phyloP scores from a whole-genome alignment of 2,797 vertebrate genomes.

The Accipiter superciliosus region DNA sequence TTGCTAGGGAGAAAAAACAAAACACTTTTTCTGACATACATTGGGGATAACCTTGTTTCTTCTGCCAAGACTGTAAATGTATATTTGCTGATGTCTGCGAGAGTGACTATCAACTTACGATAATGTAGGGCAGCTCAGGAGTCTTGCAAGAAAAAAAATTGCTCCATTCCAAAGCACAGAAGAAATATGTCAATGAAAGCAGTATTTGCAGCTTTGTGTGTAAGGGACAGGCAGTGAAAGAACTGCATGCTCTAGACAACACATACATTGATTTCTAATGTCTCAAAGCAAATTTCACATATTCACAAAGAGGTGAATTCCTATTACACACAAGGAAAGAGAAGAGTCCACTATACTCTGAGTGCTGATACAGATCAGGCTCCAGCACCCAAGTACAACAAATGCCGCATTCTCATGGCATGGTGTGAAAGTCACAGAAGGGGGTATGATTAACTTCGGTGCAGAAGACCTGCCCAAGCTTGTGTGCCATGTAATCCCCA shows the following conservation, averaged over 20 bases:
- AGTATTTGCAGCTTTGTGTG: not conserved
- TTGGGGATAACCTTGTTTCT: not conserved
- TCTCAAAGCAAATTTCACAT: not conserved
- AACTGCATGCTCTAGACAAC: not conserved
- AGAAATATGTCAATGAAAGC: not conserved
- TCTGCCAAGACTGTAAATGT: not conserved
- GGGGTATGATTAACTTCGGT: not conserved
- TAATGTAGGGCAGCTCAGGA: not conserved
- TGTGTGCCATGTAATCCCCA: not conserved
- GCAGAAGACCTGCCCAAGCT: not conserved
- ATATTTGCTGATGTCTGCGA: not conserved
- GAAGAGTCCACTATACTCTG: not conserved
- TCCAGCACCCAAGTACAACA: not conserved
- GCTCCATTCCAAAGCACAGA: not conserved
- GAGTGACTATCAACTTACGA: not conserved
- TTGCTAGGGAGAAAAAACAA: not conserved
- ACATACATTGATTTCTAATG: not conserved
- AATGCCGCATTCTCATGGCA: not conserved
- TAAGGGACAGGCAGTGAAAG: not conserved
- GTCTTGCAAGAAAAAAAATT: not conserved
- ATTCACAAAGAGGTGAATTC: not conserved
- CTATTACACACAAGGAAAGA: not conserved
- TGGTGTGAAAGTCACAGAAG: not conserved
- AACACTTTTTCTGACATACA: not conserved
- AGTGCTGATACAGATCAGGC: not conserved